Percentiles rank a stretch among this genome's conserved stretches.
Conservation (phyloP, 2,797 vertebrate genomes). For the Neosilurus hyrtlii region DNA sequence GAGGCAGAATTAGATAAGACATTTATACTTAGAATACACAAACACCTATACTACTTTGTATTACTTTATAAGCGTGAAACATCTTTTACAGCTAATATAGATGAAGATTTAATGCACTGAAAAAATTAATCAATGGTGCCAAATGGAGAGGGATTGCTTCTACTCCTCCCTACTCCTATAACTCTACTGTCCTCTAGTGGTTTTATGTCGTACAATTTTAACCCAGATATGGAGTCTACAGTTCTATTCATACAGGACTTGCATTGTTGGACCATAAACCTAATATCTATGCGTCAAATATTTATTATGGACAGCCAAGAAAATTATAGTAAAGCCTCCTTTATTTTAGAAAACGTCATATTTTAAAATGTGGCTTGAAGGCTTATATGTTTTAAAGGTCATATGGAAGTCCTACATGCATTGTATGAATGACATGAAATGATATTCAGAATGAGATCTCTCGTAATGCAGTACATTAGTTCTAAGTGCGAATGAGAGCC, state of each 20-base stretch:
- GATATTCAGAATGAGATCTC: neutral
- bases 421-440: neutral
- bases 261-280: neutral
- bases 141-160: neutral
- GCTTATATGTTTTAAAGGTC: neutral
- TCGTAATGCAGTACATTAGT: slow-evolving; percentile 6
- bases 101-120: slow-evolving; percentile 9
- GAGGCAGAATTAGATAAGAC: neutral
- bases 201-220: neutral
- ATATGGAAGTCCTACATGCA: neutral
- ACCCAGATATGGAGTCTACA: neutral
- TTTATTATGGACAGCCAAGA: neutral
- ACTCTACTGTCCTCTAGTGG: slow-evolving; percentile 53
- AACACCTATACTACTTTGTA: neutral
- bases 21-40: neutral
- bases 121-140: slow-evolving; percentile 8
- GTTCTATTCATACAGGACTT: neutral
- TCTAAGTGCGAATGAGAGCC: neutral
- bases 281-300: neutral
- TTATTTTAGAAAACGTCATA: neutral
- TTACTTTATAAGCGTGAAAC: neutral
- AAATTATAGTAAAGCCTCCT: neutral
- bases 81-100: neutral
- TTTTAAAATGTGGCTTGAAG: slow-evolving; percentile 7
- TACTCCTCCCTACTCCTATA: slow-evolving; percentile 14